Conservation (phyloP, 2,113 vertebrate genomes). For the Tyrannus savana region DNA sequence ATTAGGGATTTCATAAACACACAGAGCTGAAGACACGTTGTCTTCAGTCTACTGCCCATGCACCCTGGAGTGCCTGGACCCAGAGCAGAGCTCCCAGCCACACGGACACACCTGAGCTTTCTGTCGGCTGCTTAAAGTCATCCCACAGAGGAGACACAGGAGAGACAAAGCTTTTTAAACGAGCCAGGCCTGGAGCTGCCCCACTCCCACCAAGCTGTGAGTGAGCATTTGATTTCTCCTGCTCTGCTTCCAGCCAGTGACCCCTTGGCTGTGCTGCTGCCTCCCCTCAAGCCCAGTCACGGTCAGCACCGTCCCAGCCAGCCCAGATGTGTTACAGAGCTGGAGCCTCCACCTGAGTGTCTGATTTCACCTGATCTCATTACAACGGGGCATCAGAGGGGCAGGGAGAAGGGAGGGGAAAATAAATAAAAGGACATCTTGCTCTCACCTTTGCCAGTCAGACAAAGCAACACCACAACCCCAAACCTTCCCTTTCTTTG, state of each 20-base stretch:
- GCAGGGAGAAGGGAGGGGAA: not conserved
- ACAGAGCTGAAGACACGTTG: not conserved
- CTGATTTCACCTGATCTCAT: conserved; percentile 32
- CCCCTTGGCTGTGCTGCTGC: not conserved
- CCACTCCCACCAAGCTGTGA: not conserved
- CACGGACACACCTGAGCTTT: not conserved
- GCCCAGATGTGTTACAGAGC: not conserved
- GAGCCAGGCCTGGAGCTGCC: not conserved
- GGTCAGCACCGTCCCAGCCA: fast-evolving
- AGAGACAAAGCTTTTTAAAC: not conserved
- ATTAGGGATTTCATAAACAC: conserved; percentile 5
- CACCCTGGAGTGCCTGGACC: not conserved
- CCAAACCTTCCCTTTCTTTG: not conserved
- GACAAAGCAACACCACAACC: not conserved
- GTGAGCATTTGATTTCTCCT: not conserved
- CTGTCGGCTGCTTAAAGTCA: not conserved
- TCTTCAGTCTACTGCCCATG: not conserved
- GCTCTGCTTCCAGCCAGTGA: not conserved
- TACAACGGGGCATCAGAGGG: not conserved
- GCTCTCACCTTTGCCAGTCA: not conserved
- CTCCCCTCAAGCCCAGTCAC: not conserved
- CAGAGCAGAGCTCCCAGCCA: not conserved
- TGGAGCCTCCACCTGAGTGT: not conserved
- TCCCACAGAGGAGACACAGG: not conserved
- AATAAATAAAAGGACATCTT: not conserved